Conservation (phyloP, 1,140 invertebrate species). For the Micrasema minimum region DNA sequence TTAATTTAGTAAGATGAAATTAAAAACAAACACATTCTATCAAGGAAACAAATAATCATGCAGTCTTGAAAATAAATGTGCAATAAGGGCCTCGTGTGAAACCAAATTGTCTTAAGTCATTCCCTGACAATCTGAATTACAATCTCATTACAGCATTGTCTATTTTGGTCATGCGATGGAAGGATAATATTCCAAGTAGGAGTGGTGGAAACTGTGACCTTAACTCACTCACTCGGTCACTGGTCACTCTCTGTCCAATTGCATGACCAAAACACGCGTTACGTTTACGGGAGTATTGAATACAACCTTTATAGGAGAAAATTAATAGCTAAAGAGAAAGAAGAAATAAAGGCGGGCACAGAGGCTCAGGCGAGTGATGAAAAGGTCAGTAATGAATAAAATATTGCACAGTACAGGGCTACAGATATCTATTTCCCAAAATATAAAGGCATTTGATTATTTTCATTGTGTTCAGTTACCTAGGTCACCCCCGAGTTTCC, state of each 20-base stretch:
- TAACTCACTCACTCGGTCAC: conserved; percentile 20
- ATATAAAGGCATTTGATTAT: conserved; percentile 53
- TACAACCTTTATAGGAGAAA: conserved; percentile 40
- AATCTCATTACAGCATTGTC: conserved; percentile 50
- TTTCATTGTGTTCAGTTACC: conserved; percentile 70
- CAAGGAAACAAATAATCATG: conserved; percentile 52
- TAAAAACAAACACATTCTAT: conserved; percentile 52
- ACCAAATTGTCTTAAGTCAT: conserved; percentile 51
- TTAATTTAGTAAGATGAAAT: conserved; percentile 44
- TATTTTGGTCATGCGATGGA: conserved; percentile 51
- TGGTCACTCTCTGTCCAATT: conserved; percentile 22
- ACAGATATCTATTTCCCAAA: conserved; percentile 51
- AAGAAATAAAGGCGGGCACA: conserved; percentile 52
- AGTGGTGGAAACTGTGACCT: conserved; percentile 34
- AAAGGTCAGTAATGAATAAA: conserved; percentile 53
- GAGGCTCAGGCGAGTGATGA: conserved; percentile 53
- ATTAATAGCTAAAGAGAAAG: conserved; percentile 50
- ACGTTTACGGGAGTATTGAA: conserved; percentile 10
- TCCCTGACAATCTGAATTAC: conserved; percentile 52
- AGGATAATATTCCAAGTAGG: conserved; percentile 32
- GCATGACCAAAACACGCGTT: conserved; percentile 45
- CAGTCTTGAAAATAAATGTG: conserved; percentile 52
- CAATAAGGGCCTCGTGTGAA: conserved; percentile 51
- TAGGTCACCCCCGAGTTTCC: conserved; percentile 79
- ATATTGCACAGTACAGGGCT: conserved; percentile 54